Evolutionary conservation across 1,140 invertebrate species (phyloP).

Genomic region (Samia ricini): DNA sequence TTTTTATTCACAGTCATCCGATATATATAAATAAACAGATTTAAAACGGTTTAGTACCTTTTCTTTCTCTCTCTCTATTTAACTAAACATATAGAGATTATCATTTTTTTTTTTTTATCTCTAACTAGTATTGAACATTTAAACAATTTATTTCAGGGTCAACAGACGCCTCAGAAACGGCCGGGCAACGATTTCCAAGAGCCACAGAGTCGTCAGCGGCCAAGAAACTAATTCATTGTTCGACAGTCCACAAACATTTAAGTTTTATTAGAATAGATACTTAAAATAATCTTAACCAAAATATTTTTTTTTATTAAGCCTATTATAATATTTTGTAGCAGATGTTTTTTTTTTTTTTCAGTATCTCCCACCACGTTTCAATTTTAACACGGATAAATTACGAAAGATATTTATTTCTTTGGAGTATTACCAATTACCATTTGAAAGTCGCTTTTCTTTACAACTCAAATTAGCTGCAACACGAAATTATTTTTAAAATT

Average conservation of each 20-base stretch:
- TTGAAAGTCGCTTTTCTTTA: no score
- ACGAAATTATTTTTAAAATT: no score
- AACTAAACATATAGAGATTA: no score
- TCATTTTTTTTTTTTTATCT: no score
- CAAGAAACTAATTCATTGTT: constrained; percentile 25
- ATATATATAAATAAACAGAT: no score
- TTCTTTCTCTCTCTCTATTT: no score
- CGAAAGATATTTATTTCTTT: no score
- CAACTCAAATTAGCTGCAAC: no score
- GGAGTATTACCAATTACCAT: no score
- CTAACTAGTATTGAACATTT: neutral
- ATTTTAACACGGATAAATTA: neutral
- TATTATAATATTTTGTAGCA: neutral
- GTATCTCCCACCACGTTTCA: constrained; percentile 19
- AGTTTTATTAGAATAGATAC: constrained; percentile 12
- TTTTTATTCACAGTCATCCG: no score
- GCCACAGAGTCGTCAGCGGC: constrained; percentile 35
- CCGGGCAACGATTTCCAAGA: constrained; percentile 37
- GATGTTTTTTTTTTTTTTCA: constrained; percentile 12
- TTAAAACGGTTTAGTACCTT: no score
- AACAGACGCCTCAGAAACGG: constrained; percentile 26
- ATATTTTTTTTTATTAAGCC: neutral
- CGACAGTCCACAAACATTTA: constrained; percentile 1
- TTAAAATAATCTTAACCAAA: constrained; percentile 10
- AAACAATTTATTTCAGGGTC: constrained; percentile 21